Base-by-base conservation (phyloP, 2,113 vertebrate species). In the Gnathonemus echidnorhynchus region DNA sequence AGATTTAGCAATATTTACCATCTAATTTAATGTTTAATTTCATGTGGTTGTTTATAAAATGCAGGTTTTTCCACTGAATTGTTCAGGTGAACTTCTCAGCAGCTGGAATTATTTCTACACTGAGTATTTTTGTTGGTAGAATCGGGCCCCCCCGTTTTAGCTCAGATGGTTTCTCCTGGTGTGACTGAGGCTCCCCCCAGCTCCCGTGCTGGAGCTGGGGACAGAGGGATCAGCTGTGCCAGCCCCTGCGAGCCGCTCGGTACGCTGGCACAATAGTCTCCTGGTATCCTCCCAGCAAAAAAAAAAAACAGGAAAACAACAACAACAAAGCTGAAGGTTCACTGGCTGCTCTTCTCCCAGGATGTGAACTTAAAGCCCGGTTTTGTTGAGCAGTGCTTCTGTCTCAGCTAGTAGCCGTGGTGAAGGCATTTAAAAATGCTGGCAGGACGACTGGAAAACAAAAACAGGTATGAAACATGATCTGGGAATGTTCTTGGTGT, bases 211-310 rank as follows among this genome's bases (percentile, higher is more conserved):
- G 42, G 46, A 90, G 27, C 85, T 87, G 85, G 19, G 48, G 85
- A 90, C 58, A 50, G 42, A 42, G 80, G 84, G 80, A 10, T 90
- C 89, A 66, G 89, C 89, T 90, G 89, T 90, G 56, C 89, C 89
- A 90, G 89, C 46, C 46, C 89, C 62, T 53, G 84, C 46, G n/a
- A 62, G 53, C 84, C 56, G 35, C 42, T 46, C 74, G 7, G 84
- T 86, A 53, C 89, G 85, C 58, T 87, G 89, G 84, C 89, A 90
- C 89, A 50, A 74, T 52, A 87, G 89, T 87, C 62, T 90, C 89
- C 89, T 90, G 89, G 58, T 90, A n/a, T 45, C 52, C 89, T 74
- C 84, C 27, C 46, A 87, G 89, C 46, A 48, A 45, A 42, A 80
- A 77, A 35, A 5, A 27, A 31, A 5, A 11, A 1, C 3, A 0